Conservation (phyloP, 2,113 vertebrate species). For the Aythya baeri region DNA sequence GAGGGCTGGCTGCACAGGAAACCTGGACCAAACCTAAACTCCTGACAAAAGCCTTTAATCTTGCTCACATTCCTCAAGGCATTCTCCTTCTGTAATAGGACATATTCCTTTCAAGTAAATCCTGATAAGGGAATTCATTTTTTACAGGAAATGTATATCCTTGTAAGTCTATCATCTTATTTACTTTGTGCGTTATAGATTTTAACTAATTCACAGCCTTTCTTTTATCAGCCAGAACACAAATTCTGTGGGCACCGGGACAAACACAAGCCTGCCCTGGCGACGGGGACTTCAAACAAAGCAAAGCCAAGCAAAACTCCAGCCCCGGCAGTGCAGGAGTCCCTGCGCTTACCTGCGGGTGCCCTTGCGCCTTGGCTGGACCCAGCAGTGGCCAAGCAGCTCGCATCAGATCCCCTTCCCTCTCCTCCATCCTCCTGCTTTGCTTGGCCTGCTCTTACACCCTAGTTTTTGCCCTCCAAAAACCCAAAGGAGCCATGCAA, state of each 20-base stretch:
- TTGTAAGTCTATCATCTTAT: slow-evolving; percentile 81
- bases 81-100: slow-evolving; percentile 83
- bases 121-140: slow-evolving; percentile 89
- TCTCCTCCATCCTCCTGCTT: not conserved
- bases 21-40: slow-evolving; percentile 89
- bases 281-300: slow-evolving; percentile 64
- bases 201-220: slow-evolving; percentile 77
- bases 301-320: slow-evolving; percentile 52
- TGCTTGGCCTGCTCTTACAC: not conserved
- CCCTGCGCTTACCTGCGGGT: slow-evolving; percentile 19
- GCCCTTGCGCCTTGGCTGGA: not conserved
- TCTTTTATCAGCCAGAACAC: slow-evolving; percentile 78
- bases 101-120: slow-evolving; percentile 92
- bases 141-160: slow-evolving; percentile 84
- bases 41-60: slow-evolving; percentile 98
- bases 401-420: slow-evolving; percentile 8
- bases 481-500: not conserved
- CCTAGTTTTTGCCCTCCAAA: slow-evolving; percentile 4
- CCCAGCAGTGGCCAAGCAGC: slow-evolving; percentile 3
- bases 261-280: slow-evolving; percentile 75
- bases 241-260: slow-evolving; percentile 62
- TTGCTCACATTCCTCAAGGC: slow-evolving; percentile 88
- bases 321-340: slow-evolving; percentile 9
- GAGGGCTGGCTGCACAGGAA: slow-evolving; percentile 90
- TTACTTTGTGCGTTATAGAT: slow-evolving; percentile 77